Evolutionary conservation across 2,797 vertebrate genomes (phyloP).

Genomic region (Pampus argenteus): DNA sequence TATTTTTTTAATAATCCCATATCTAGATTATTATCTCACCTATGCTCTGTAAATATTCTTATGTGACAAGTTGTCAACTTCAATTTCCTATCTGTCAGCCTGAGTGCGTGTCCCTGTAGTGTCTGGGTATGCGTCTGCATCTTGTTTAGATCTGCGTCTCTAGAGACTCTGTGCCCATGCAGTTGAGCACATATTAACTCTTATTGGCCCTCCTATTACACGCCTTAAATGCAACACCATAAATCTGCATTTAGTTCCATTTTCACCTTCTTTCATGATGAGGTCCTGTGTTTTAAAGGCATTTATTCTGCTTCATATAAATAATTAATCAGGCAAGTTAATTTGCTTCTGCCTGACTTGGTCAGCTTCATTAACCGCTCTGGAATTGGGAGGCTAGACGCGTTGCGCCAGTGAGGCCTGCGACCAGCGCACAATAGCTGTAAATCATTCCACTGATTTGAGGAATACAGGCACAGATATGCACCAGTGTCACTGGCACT

Average conservation of each 20-base stretch:
- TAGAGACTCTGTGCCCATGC: conserved; percentile 50
- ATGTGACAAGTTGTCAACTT: conserved; percentile 76
- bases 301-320: conserved; percentile 98
- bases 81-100: conserved; percentile 78
- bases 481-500: conserved; percentile 57
- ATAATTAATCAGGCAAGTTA: conserved; percentile 98
- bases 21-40: conserved; percentile 72
- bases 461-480: conserved; percentile 57
- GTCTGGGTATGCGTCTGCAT: conserved; percentile 64
- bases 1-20: conserved; percentile 56
- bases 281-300: conserved; percentile 92
- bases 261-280: conserved; percentile 89
- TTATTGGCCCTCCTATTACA: conserved; percentile 67
- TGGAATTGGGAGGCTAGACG: conserved; percentile 86
- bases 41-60: conserved; percentile 72
- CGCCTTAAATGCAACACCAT: conserved; percentile 83
- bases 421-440: conserved; percentile 69
- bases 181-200: conserved; percentile 74
- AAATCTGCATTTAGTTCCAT: conserved; percentile 91
- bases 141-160: conserved; percentile 72
- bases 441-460: conserved; percentile 78
- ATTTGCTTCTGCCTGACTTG: conserved; percentile 97
- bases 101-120: conserved; percentile 72
- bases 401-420: conserved; percentile 73
- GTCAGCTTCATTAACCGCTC: conserved; percentile 96